A percentile compares a stretch with the other conserved stretches of the same genome.
Conservation (phyloP, 2,797 vertebrate species). For the Lepus oiostolus region DNA sequence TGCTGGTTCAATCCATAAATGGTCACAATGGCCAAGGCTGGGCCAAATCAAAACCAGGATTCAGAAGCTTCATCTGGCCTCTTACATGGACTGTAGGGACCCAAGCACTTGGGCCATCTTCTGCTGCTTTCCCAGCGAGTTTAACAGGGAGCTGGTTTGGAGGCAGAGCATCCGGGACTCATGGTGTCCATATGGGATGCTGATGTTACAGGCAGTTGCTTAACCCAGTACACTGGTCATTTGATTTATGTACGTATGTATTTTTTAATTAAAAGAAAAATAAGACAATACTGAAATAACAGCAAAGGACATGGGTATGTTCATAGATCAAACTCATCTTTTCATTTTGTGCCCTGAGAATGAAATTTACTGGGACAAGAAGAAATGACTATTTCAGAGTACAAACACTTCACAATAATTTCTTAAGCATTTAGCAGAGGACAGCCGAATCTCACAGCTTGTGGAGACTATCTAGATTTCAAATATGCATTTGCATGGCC, state of each 20-base stretch:
- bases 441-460: not conserved
- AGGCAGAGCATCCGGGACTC: too few species aligned
- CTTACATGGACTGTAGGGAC: too few species aligned
- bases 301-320: not conserved
- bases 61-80: too few species aligned
- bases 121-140: too few species aligned
- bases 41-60: too few species aligned
- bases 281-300: not conserved
- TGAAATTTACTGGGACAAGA: constrained; percentile 17
- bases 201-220: too few species aligned
- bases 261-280: constrained; percentile 44
- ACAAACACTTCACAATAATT: not conserved
- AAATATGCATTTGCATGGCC: not conserved
- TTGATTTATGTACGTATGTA: not conserved
- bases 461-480: constrained; percentile 15
- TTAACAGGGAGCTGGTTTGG: too few species aligned
- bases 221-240: not conserved
- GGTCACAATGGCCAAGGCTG: too few species aligned
- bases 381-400: constrained; percentile 9
- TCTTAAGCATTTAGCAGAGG: not conserved
- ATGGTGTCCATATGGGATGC: too few species aligned
- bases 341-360: not conserved
- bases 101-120: too few species aligned
- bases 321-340: not conserved
- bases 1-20: too few species aligned